Percentiles rank a stretch among this genome's conserved stretches.
These are phyloP conservation scores for Ophiothrix spiculata DNA, from an alignment of 35 echinoderm and acorn worm species.

Conservation along the genomic window DNA sequence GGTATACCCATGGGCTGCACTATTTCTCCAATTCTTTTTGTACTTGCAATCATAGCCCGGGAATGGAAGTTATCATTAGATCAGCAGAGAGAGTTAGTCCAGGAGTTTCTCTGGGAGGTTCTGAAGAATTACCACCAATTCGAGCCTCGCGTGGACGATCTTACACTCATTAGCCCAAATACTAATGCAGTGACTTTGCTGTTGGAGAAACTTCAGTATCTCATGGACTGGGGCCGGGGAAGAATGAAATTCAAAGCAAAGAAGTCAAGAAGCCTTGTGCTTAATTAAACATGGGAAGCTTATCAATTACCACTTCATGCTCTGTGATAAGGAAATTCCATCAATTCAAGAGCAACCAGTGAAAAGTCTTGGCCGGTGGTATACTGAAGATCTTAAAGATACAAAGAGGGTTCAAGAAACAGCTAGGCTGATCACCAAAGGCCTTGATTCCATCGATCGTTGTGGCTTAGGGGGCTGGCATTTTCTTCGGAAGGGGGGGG, in stretches of 20 bases:
- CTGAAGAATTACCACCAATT: constrained; percentile 28
- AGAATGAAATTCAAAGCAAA: constrained; percentile 34
- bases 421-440: neutral
- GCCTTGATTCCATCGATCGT: no score
- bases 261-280: constrained; percentile 31
- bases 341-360: constrained; percentile 30
- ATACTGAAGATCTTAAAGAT: constrained; percentile 29
- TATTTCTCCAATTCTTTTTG: constrained; percentile 33
- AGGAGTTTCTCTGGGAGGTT: neutral
- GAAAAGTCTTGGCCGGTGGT: constrained; percentile 29
- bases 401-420: constrained; percentile 11
- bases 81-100: no score
- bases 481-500: no score
- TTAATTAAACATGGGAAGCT: neutral
- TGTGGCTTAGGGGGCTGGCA: no score
- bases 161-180: constrained; percentile 13
- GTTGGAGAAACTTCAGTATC: neutral
- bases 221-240: constrained; percentile 16
- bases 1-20: constrained; percentile 25
- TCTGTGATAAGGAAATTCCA: constrained; percentile 34
- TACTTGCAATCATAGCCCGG: constrained; percentile 29
- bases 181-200: neutral
- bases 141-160: constrained; percentile 26
- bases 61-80: constrained; percentile 22
- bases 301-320: constrained; percentile 17